Base-by-base conservation (phyloP, 2,113 vertebrate species). In the Rhinoptilus africanus region DNA sequence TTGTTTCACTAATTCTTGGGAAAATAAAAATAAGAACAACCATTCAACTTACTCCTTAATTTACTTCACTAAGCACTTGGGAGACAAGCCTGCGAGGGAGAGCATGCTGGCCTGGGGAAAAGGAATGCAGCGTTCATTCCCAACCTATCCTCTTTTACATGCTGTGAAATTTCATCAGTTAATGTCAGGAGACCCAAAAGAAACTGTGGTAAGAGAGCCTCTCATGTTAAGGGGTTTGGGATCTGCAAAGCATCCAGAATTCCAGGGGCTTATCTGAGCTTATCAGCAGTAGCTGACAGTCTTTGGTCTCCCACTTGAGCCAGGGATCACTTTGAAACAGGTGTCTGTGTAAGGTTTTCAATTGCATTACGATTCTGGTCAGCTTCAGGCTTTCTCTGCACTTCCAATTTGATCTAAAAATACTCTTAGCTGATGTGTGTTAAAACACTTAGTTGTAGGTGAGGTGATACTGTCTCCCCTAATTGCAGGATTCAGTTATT, bases 41-140 rank as follows among this genome's bases (percentile, higher is more conserved):
- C 23, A 81, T 77, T 97, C 85, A 68, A 84, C 95, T 92, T 93
- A 77, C 54, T 96, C 43, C 90, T 91, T 96, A 92, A 96, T 97
- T 97, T 96, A 94, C 85, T 96, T 93, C 87, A 74, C 78, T n/a
- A 35, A 68, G 43, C 45, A 37, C 69, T 48, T 71, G 57, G 74
- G 56, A 92, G 85, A 71, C 8, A 19, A 93, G 60, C 41, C 73
- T 93, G 54, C 75, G 92, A 68, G 39, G 34, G 34, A 73, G 51
- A 69, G 7, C 9, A 6, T n/a, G 18, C 43, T 76, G 64, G 66
- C 68, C 11, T 54, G 43, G 74, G 62, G 56, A 86, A 92, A 10
- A 78, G 41, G 79, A 91, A 92, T 57, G 50, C 30, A 62, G 24
- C 5, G 1, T n/a, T 85, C 24, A 16, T 81, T 90, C 64, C 45